A percentile compares a stretch with the other conserved stretches of the same genome.
These are phyloP conservation scores for Parambassis ranga DNA, from an alignment of 2,797 vertebrate genomes.

Conservation along the genomic window DNA sequence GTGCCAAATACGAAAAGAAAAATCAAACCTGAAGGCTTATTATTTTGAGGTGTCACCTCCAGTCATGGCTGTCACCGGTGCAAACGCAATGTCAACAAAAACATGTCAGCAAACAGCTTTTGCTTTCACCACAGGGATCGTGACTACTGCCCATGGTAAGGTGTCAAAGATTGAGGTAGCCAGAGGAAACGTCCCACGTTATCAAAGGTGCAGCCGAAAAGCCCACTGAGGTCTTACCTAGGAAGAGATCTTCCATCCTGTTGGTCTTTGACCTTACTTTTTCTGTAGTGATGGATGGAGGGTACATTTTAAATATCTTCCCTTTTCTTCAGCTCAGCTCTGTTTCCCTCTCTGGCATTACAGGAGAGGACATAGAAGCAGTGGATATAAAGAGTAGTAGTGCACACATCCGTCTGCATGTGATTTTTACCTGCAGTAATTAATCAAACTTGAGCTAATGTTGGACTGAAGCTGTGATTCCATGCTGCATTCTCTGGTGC, in stretches of 20 bases:
- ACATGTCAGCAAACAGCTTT: not conserved
- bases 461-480: slow-evolving; percentile 3
- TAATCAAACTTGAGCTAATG: slow-evolving; percentile 18
- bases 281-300: not conserved
- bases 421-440: slow-evolving; percentile 6
- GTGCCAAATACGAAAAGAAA: no score
- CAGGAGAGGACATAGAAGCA: no score
- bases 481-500: slow-evolving; percentile 8
- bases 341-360: not conserved
- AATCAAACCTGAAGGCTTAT: no score
- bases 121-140: not conserved
- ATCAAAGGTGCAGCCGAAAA: slow-evolving; percentile 21
- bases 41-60: no score
- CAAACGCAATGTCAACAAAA: not conserved
- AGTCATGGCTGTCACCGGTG: no score
- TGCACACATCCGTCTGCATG: no score
- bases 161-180: no score
- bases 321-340: not conserved
- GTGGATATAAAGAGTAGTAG: no score
- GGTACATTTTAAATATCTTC: not conserved
- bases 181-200: no score
- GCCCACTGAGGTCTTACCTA: slow-evolving; percentile 9
- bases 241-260: slow-evolving; percentile 16
- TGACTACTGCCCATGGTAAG: not conserved
- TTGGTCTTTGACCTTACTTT: slow-evolving; percentile 22